Conservation (phyloP, 2,888 invertebrate genomes). For the Drosophila fulvimacula region DNA sequence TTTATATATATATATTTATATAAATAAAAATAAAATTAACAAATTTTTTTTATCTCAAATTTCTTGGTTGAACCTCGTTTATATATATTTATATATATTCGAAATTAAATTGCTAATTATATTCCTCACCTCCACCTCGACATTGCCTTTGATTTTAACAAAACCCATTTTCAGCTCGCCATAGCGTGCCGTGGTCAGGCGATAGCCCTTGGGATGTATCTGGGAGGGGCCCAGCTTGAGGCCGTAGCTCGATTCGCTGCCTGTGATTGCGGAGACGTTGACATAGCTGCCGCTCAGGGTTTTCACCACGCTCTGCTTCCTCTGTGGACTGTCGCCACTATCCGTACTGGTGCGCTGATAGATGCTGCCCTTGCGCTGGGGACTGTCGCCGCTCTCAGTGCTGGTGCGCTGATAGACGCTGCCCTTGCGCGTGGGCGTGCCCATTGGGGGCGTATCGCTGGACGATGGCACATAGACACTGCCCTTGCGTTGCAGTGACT, state of each 20-base stretch:
- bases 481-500: slow-evolving; percentile 62
- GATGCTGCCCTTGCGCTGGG: slow-evolving; percentile 66
- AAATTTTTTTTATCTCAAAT: not conserved
- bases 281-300: slow-evolving; percentile 70
- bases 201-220: slow-evolving; percentile 91
- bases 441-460: slow-evolving; percentile 54
- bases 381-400: slow-evolving; percentile 47
- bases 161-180: slow-evolving; percentile 95
- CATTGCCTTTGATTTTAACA: slow-evolving; percentile 94
- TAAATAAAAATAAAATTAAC: too few relatives aligned
- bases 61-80: too few relatives aligned
- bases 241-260: slow-evolving; percentile 86
- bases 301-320: slow-evolving; percentile 76
- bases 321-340: slow-evolving; percentile 53
- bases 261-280: slow-evolving; percentile 65
- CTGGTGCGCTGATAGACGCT: slow-evolving; percentile 66
- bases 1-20: too few relatives aligned
- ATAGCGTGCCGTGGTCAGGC: slow-evolving; percentile 88
- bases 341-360: slow-evolving; percentile 41
- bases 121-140: slow-evolving; percentile 91
- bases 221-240: slow-evolving; percentile 92
- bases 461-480: slow-evolving; percentile 64
- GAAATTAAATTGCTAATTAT: not conserved
- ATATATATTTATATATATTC: not conserved
- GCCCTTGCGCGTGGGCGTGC: slow-evolving; percentile 64